Evolutionary conservation across 2,113 vertebrate species (phyloP), one percentile per base, ranked within the genome.

Genomic region (Perca schrenkii): DNA sequence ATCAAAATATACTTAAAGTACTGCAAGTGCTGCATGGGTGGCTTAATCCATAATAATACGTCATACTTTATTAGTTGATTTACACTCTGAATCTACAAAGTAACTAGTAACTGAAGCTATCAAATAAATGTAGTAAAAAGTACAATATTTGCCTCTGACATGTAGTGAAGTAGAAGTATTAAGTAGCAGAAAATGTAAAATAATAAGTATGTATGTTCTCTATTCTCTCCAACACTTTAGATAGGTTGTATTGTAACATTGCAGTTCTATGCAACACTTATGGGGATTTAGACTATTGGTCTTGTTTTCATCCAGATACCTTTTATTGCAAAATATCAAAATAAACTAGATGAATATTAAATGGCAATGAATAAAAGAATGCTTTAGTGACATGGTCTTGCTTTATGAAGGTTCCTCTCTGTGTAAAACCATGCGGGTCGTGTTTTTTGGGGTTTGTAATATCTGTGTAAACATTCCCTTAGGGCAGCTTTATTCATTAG

Each of bases 401-500:
- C 22, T 57, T 6, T 6, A 6, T 52, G n/a, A 75, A 71, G 43
- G 17, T 53, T n/a, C 31, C 3, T 60, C 60, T 34, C 25, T 56
- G 2, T 65, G 19, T 52, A 17, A 53, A 57, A 71, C 15, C n/a
- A 15, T 4, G 19, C 46, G n/a, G 62, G 43, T 52, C 0, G 2
- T 43, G 31, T 34, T 52, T 57, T 52, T 57, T 50, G n/a, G 2
- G 3, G 14, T 13, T 8, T 25, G 63, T 63, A 34, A 62, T 64
- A 73, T 73, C 54, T 43, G 17, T 4, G 50, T 15, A 53, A 73
- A 76, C 47, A 19, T 72, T 36, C 57, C 78, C 77, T 64, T 31
- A 28, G 69, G 80, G 58, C 52, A 2, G 14, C 47, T 54, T 66
- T 58, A 71, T 84, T 84, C 81, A 75, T 81, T 75, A 68, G 4